phyloP scores from a whole-genome alignment of 1,140 invertebrate genomes.

The Metaphire vulgaris region DNA sequence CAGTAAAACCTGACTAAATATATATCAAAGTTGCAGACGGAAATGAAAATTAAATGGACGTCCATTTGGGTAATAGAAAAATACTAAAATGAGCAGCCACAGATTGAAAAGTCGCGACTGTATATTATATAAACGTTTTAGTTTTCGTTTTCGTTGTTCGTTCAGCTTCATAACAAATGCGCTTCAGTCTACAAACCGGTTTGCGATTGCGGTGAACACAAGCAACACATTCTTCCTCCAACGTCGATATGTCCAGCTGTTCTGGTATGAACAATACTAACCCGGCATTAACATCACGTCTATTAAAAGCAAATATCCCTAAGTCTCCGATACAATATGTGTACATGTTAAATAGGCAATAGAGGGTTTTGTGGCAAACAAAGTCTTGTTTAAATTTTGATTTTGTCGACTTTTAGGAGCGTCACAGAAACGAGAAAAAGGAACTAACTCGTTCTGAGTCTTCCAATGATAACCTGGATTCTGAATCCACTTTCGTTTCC shows the following conservation, averaged over 20 bases:
- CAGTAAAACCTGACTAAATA: not conserved
- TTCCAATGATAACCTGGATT: not conserved
- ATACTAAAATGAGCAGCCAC: not conserved
- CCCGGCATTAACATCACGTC: not conserved
- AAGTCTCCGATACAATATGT: too few species aligned
- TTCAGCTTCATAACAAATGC: constrained; percentile 86
- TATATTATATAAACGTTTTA: not conserved
- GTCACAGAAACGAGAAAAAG: not conserved
- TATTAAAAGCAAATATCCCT: too few species aligned
- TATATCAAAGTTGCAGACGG: not conserved
- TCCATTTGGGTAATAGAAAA: not conserved
- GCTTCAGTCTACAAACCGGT: constrained; percentile 81
- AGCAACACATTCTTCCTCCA: constrained; percentile 80
- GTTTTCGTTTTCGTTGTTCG: constrained; percentile 20
- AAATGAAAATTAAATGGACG: not conserved
- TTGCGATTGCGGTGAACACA: constrained; percentile 77
- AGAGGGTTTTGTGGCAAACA: too few species aligned
- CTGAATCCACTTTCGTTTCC: too few species aligned
- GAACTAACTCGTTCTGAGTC: not conserved
- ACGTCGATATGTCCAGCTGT: constrained; percentile 87
- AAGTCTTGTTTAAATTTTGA: too few species aligned
- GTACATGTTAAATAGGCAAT: too few species aligned
- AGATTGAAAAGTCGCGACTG: too few species aligned
- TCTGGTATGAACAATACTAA: constrained; percentile 58
- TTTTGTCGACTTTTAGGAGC: not conserved